These are phyloP conservation scores for Hetaerina titia DNA, from an alignment of 2,888 invertebrate genomes.

Conservation along the genomic window DNA sequence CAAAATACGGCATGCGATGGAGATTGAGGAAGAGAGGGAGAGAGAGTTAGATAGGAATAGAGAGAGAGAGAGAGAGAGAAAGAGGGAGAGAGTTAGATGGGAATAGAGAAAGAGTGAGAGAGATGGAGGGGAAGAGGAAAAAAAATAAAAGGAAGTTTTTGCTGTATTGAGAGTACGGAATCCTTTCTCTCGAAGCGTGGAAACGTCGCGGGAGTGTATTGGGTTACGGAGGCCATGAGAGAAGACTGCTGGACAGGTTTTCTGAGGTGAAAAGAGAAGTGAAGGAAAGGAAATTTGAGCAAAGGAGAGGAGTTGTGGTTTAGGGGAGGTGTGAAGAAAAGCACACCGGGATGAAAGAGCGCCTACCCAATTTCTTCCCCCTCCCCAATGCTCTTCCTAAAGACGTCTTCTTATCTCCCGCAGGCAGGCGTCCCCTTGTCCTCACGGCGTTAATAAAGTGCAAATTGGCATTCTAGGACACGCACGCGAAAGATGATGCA, in stretches of 20 bases:
- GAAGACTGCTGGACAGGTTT: not conserved
- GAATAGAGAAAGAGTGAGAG: not conserved
- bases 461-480: conserved; percentile 49
- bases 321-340: not conserved
- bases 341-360: not conserved
- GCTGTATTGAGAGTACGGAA: too few species aligned
- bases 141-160: not conserved
- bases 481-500: not conserved
- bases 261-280: not conserved
- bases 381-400: not conserved
- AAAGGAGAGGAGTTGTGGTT: not conserved
- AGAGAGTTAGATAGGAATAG: not conserved
- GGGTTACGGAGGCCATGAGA: not conserved
- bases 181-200: too few species aligned
- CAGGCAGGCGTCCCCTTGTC: not conserved
- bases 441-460: conserved; percentile 31
- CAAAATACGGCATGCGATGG: too few species aligned
- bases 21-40: not conserved
- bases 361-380: not conserved
- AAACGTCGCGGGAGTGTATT: not conserved
- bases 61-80: not conserved
- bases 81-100: not conserved
- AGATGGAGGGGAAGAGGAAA: not conserved
- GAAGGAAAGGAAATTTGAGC: not conserved
- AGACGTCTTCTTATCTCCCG: conserved; percentile 34